Conservation (phyloP, 2,888 invertebrate species). For the Drosophila setosimentum region DNA sequence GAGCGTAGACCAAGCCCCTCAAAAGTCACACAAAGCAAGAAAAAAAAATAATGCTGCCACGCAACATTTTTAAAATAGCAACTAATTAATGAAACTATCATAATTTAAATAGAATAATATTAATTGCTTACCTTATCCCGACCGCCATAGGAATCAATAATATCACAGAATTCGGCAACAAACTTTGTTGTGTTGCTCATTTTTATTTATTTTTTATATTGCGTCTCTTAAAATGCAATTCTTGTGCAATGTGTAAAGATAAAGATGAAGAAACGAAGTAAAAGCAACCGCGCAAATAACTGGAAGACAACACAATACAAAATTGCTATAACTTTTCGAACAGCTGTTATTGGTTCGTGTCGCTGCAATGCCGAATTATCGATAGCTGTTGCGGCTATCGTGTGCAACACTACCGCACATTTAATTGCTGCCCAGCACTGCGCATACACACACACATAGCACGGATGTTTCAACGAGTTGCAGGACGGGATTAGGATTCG, state of each 20-base stretch:
- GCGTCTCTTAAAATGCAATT: neutral
- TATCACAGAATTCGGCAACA: constrained; percentile 88
- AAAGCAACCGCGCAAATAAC: constrained; percentile 36
- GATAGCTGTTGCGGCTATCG: constrained; percentile 36
- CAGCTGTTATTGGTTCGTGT: constrained; percentile 43
- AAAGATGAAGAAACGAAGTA: constrained; percentile 3
- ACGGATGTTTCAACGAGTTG: constrained; percentile 47
- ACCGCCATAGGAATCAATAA: constrained; percentile 93
- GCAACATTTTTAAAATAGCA: constrained; percentile 38
- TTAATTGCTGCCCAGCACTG: constrained; percentile 32
- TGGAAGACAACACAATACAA: constrained; percentile 35
- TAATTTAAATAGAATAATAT: neutral
- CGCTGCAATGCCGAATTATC: constrained; percentile 4
- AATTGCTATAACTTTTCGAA: constrained; percentile 32
- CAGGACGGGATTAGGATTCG: constrained; percentile 73
- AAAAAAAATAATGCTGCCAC: constrained; percentile 42
- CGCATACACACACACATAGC: constrained; percentile 26
- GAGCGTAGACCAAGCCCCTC: constrained; percentile 11
- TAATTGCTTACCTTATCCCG: constrained; percentile 90
- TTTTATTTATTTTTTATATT: constrained; percentile 4
- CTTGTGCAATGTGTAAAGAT: constrained; percentile 1
- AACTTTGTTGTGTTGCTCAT: constrained; percentile 76
- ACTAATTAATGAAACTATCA: neutral
- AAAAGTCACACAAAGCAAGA: neutral
- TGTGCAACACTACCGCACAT: constrained; percentile 38